phyloP scores from a whole-genome alignment of 64 coral and sea anemone species.

The Platygyra sinensis region DNA sequence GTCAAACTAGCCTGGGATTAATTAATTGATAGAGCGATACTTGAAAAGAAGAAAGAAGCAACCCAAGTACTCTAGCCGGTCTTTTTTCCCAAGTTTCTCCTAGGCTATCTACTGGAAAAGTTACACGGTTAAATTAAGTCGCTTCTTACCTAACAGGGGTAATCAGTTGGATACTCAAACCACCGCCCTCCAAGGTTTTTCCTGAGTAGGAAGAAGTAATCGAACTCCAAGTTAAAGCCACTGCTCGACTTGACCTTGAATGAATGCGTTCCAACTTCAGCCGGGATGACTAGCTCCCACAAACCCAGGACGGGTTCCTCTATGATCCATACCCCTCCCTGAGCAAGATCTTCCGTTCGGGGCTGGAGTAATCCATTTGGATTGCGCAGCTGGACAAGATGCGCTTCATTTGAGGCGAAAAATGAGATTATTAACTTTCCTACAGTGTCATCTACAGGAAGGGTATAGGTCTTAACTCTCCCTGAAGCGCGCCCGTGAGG shows the following conservation, averaged over 20 bases:
- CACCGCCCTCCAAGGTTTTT: not conserved
- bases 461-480: slow-evolving; percentile 10
- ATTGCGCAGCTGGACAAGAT: slow-evolving; percentile 50
- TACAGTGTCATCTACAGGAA: slow-evolving; percentile 72
- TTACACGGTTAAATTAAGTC: too few relatives aligned
- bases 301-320: slow-evolving; percentile 37
- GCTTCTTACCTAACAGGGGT: slow-evolving; percentile 63
- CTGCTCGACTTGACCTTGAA: slow-evolving; percentile 71
- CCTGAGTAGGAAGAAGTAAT: slow-evolving; percentile 46
- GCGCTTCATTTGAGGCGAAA: slow-evolving; percentile 18
- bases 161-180: slow-evolving; percentile 36
- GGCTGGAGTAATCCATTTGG: slow-evolving; percentile 3
- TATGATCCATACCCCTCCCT: slow-evolving; percentile 69
- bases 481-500: not conserved
- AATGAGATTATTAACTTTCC: slow-evolving; percentile 55
- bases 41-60: too few relatives aligned
- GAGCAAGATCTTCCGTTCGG: slow-evolving; percentile 27
- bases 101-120: too few relatives aligned
- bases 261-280: slow-evolving; percentile 33
- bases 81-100: too few relatives aligned
- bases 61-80: too few relatives aligned
- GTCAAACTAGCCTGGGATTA: too few relatives aligned
- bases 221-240: slow-evolving; percentile 65
- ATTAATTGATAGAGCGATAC: too few relatives aligned
- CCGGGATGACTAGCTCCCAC: slow-evolving; percentile 57